phyloP scores from a whole-genome alignment of 2,797 vertebrate genomes.

The Kryptopterus vitreolus region DNA sequence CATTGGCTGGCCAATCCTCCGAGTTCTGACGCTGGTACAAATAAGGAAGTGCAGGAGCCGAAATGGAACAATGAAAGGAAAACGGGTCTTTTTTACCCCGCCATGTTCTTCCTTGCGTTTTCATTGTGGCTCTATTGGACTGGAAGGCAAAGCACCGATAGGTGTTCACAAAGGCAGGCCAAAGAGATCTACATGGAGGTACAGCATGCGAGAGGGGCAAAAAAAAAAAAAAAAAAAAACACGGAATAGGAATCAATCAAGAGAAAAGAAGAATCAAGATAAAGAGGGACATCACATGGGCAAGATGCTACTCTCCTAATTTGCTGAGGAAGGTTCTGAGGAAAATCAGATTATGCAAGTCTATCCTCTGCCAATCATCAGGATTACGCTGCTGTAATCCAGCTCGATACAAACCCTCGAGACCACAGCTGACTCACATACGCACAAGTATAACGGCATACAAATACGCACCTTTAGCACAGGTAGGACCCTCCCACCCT shows the following conservation, averaged over 20 bases:
- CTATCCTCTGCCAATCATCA: conserved; percentile 35
- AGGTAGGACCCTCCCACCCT: conserved; percentile 90
- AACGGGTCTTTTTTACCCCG: conserved; percentile 8
- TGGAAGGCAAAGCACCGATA: background rate
- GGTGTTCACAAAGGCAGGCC: background rate
- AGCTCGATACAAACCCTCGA: conserved; percentile 8
- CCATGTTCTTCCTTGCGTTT: background rate
- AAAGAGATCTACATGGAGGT: conserved; percentile 1
- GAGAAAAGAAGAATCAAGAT: background rate
- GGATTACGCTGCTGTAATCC: conserved; percentile 40
- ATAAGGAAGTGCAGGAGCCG: conserved; percentile 12
- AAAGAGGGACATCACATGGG: background rate
- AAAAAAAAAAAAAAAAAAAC: background rate
- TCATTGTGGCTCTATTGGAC: too few relatives aligned
- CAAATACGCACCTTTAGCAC: conserved; percentile 81
- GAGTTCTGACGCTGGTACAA: conserved; percentile 38
- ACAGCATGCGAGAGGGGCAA: background rate
- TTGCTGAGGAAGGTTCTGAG: conserved; percentile 45
- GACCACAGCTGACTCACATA: background rate
- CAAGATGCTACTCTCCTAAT: conserved; percentile 20
- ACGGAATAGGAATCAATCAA: background rate
- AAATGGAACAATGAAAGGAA: conserved; percentile 16
- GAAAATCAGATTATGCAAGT: conserved; percentile 54
- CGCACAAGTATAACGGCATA: background rate
- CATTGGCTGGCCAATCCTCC: conserved; percentile 45